Conservation (phyloP, 1,140 invertebrate species). For the Aphidius ervi region DNA sequence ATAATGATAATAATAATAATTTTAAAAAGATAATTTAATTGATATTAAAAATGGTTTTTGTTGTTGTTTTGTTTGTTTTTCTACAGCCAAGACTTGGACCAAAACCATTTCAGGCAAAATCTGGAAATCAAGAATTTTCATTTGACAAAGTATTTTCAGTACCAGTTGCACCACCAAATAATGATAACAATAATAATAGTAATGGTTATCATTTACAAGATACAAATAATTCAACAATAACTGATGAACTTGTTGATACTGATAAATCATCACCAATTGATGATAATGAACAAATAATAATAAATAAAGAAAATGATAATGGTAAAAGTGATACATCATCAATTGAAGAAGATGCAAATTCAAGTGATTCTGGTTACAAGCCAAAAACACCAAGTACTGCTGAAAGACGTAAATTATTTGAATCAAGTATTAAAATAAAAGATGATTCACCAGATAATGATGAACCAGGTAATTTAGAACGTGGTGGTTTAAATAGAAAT, state of each 20-base stretch:
- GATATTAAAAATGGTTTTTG: background rate
- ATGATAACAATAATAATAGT: slow-evolving; percentile 20
- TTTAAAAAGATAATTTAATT: too few species aligned
- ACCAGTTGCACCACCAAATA: slow-evolving; percentile 62
- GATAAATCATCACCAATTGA: slow-evolving; percentile 42
- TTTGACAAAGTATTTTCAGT: slow-evolving; percentile 79
- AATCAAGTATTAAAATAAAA: slow-evolving; percentile 49
- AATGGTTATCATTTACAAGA: slow-evolving; percentile 33
- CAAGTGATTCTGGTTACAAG: slow-evolving; percentile 58
- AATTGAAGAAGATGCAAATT: slow-evolving; percentile 60
- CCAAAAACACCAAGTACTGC: slow-evolving; percentile 73
- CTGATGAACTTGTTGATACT: slow-evolving; percentile 28
- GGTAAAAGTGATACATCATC: slow-evolving; percentile 61
- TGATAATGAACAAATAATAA: slow-evolving; percentile 33
- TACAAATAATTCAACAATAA: slow-evolving; percentile 23
- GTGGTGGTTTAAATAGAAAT: slow-evolving; percentile 57
- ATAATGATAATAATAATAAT: too few species aligned
- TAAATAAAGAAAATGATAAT: slow-evolving; percentile 48
- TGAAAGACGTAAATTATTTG: slow-evolving; percentile 67
- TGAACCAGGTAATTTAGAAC: slow-evolving; percentile 54
- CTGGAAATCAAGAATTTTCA: slow-evolving; percentile 66
- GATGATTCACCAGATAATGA: slow-evolving; percentile 51
- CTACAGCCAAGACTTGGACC: slow-evolving; percentile 73
- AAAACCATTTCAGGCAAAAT: slow-evolving; percentile 75
- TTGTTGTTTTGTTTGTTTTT: slow-evolving; percentile 2